Conservation (phyloP, 2,888 invertebrate species). For the Nesidiocoris tenuis region DNA sequence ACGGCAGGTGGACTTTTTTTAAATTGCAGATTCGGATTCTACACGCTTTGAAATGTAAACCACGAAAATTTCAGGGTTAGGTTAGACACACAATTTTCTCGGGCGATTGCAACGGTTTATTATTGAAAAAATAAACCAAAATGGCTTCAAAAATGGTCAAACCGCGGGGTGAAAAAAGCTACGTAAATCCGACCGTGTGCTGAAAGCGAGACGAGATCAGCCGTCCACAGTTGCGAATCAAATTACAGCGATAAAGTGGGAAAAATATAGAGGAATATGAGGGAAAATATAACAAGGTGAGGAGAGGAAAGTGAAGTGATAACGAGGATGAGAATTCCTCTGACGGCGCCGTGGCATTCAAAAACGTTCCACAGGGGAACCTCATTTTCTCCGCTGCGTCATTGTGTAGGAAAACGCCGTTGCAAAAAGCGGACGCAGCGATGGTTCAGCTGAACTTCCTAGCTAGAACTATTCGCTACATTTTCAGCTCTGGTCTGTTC, state of each 20-base stretch:
- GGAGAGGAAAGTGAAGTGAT: neutral
- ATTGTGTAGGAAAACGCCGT: neutral
- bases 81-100: too few species aligned
- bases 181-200: too few species aligned
- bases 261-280: neutral
- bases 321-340: neutral
- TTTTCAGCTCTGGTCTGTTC: neutral
- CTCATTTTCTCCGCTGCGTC: neutral
- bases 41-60: too few species aligned
- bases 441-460: neutral
- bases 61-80: too few species aligned
- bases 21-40: too few species aligned
- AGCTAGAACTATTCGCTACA: neutral
- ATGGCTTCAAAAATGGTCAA: too few species aligned
- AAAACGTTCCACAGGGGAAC: neutral
- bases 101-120: too few species aligned
- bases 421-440: neutral
- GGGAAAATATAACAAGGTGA: neutral
- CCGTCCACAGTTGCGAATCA: neutral
- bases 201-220: too few species aligned
- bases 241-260: neutral
- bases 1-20: too few species aligned
- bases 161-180: too few species aligned
- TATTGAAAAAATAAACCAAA: too few species aligned
- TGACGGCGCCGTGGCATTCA: neutral